Evolutionary conservation across 2,113 vertebrate species (phyloP), one percentile per base, ranked within the genome.

Genomic region (Phrynosoma platyrhinos): DNA sequence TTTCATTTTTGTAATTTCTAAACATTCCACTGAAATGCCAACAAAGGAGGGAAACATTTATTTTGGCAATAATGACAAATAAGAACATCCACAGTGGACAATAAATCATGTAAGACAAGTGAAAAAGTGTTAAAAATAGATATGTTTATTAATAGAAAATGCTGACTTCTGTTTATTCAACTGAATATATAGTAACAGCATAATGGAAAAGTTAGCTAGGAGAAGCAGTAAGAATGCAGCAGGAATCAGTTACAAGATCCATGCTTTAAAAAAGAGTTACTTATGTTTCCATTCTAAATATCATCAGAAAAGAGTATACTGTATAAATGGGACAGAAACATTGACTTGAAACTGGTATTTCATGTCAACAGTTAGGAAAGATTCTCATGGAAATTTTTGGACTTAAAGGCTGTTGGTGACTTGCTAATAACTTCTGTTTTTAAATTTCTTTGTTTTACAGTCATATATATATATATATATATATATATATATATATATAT

Each of bases 361-460:
- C 64, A 69, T 40, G 25, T 91, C 30, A 69, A 91, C 75, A 32
- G 87, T 66, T 64, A 82, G 84, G 88, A 91, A 90, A 9, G 30
- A 1, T 88, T 90, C 79, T 92, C 89, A 81, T 85, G 74, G 84
- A 90, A 36, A 89, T 87, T 85, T 90, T 90, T 90, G 64, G 93
- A 82, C 87, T 94, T 87, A 94, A 90, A 66, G 90, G 81, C 36
- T 91, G 90, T 91, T 86, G 91, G 79, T 91, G 87, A 93, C 40
- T 85, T 7, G 83, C 90, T 89, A 81, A 88, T 80, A 91, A 82
- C 47, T 47, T 18, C 89, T 3, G 20, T 64, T 90, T 87, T 94
- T 96, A 85, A 87, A 93, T 90, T 93, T 92, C 84, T 92, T 62
- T 87, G 10, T 25, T 86, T 92, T 89, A 87, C 42, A 89, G 88